A percentile compares a stretch with the other conserved stretches of the same genome.
Evolutionary conservation across 1,140 invertebrate species (phyloP).

Genomic region (Oedothorax gibbosus): DNA sequence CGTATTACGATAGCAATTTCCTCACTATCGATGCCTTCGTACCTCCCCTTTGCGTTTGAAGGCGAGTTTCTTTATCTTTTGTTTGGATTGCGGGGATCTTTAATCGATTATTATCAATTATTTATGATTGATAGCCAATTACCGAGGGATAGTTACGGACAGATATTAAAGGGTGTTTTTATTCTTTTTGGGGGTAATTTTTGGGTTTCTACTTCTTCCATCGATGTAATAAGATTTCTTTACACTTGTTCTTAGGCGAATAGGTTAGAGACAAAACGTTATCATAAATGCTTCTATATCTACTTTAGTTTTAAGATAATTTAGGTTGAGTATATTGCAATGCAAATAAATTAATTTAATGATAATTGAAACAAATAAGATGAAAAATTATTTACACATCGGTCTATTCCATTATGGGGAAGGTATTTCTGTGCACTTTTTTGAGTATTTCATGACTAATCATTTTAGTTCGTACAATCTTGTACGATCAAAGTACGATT

Average conservation of each 20-base stretch:
- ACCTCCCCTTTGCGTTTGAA: constrained; percentile 3
- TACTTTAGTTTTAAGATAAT: no score
- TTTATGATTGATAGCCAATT: constrained; percentile 42
- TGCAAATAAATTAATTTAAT: no score
- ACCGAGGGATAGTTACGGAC: neutral
- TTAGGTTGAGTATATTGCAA: no score
- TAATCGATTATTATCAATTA: constrained; percentile 38
- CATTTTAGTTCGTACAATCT: no score
- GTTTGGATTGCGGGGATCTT: neutral
- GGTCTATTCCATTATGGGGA: no score
- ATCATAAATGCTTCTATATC: no score
- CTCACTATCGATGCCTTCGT: neutral
- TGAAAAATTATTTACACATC: no score
- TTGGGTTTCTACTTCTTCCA: neutral
- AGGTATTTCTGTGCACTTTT: no score
- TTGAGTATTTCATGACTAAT: no score
- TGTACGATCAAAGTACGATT: no score
- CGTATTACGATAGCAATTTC: constrained; percentile 33
- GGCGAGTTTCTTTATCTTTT: neutral
- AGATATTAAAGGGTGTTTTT: constrained; percentile 21
- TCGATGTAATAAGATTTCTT: neutral
- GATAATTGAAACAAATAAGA: no score
- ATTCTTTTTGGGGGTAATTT: constrained; percentile 23
- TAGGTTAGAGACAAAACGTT: no score
- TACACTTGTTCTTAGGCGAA: neutral